phyloP scores from a whole-genome alignment of 2,113 vertebrate genomes.

The Phoxinus phoxinus region DNA sequence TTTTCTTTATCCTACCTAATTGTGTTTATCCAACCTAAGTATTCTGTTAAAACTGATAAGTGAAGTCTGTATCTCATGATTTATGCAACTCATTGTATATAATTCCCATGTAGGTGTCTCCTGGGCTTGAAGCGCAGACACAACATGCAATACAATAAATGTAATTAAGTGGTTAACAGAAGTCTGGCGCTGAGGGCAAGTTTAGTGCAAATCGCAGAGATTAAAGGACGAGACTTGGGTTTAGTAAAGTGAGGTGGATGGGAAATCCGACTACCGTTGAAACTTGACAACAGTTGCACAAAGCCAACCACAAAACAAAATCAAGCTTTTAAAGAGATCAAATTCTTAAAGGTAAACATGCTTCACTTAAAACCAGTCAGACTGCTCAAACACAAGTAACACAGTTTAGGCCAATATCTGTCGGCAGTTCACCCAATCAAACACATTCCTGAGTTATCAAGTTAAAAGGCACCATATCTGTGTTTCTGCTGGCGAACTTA shows the following conservation, averaged over 20 bases:
- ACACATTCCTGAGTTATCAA: conserved; percentile 27
- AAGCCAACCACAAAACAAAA: neutral
- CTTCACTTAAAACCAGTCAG: neutral
- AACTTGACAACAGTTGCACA: neutral
- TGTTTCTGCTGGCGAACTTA: neutral
- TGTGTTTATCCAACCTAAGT: neutral
- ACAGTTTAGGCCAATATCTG: neutral
- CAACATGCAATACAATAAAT: neutral
- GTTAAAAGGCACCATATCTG: neutral
- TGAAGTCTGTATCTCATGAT: neutral
- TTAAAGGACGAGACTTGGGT: neutral
- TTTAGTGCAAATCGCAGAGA: neutral
- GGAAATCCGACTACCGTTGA: neutral
- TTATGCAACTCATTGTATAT: neutral
- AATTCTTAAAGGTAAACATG: neutral
- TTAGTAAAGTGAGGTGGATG: neutral
- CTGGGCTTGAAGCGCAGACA: neutral
- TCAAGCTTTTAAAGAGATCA: neutral
- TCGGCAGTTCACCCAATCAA: neutral
- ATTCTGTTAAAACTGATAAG: neutral
- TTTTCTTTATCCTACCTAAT: neutral
- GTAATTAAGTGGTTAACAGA: neutral
- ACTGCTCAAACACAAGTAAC: neutral
- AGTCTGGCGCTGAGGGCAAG: too few species aligned
- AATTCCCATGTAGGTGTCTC: neutral